Evolutionary conservation across 2,797 vertebrate genomes (phyloP).

Genomic region (Hyperoplus lanceolatus): DNA sequence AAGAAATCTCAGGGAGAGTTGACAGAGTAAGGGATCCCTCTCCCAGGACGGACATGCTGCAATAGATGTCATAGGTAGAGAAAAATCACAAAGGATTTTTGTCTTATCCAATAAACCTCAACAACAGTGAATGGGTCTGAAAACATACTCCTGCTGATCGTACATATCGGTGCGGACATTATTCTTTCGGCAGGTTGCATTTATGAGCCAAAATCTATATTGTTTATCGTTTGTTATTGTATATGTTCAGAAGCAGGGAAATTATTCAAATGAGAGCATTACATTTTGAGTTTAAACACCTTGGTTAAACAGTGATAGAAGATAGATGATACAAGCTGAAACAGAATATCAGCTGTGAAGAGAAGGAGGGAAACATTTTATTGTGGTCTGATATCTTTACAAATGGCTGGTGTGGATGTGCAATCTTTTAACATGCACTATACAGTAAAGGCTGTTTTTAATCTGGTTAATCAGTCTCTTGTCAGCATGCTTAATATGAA

Average conservation of each 20-base stretch:
- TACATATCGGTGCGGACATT: neutral
- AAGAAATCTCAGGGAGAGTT: too few species aligned
- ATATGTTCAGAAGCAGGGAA: neutral
- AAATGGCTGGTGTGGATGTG: neutral
- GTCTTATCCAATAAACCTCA: neutral
- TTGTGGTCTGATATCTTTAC: neutral
- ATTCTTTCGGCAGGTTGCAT: neutral
- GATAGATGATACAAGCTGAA: neutral
- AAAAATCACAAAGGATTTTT: too few species aligned
- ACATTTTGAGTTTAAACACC: too few species aligned
- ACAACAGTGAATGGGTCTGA: neutral
- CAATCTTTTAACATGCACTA: too few species aligned
- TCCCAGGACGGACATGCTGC: too few species aligned
- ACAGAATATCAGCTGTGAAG: slow-evolving; percentile 12
- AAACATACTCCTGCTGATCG: neutral
- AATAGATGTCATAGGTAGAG: too few species aligned
- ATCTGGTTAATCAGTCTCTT: neutral
- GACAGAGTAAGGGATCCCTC: too few species aligned
- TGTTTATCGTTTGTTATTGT: neutral
- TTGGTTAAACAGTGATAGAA: too few species aligned
- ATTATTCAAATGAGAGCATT: neutral
- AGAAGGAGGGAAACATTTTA: neutral
- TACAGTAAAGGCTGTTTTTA: neutral
- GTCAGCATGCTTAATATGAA: neutral
- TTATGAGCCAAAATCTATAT: neutral